These are phyloP conservation scores for Microtus richardsoni DNA, from an alignment of 2,113 vertebrate genomes.

Conservation along the genomic window DNA sequence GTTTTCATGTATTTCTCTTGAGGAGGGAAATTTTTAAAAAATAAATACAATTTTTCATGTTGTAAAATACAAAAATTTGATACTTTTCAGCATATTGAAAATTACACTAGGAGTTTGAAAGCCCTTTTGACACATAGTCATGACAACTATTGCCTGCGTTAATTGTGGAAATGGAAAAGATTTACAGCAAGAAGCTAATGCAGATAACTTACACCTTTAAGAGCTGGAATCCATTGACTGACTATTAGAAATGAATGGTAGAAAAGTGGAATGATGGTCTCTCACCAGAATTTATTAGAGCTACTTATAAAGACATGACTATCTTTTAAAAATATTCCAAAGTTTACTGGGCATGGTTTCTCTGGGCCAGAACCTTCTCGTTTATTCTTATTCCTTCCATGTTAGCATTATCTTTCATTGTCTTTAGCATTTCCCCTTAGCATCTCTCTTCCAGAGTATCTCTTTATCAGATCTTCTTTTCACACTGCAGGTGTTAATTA, in stretches of 20 bases:
- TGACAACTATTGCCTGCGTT: not conserved
- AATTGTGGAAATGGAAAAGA: constrained; percentile 19
- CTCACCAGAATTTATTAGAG: not conserved
- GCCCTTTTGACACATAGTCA: not conserved
- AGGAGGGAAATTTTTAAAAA: not conserved
- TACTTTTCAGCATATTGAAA: not conserved
- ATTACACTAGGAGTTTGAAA: not conserved
- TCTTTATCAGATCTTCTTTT: not conserved
- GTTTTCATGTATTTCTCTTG: not conserved
- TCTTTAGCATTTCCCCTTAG: too few species aligned
- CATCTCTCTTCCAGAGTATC: not conserved
- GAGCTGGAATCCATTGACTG: not conserved
- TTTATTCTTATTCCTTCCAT: not conserved
- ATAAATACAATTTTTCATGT: not conserved
- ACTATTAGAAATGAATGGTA: constrained; percentile 8
- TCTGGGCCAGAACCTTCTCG: not conserved
- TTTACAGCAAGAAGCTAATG: not conserved
- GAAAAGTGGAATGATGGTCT: not conserved
- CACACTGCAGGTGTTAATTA: not conserved
- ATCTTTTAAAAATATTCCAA: not conserved
- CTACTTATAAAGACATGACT: not conserved
- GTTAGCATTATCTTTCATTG: not conserved
- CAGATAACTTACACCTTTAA: not conserved
- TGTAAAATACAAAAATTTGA: not conserved
- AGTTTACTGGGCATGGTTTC: not conserved